Percentiles rank a stretch among this genome's conserved stretches.
phyloP scores from a whole-genome alignment of 2,888 invertebrate genomes.

The Drosophila dives region DNA sequence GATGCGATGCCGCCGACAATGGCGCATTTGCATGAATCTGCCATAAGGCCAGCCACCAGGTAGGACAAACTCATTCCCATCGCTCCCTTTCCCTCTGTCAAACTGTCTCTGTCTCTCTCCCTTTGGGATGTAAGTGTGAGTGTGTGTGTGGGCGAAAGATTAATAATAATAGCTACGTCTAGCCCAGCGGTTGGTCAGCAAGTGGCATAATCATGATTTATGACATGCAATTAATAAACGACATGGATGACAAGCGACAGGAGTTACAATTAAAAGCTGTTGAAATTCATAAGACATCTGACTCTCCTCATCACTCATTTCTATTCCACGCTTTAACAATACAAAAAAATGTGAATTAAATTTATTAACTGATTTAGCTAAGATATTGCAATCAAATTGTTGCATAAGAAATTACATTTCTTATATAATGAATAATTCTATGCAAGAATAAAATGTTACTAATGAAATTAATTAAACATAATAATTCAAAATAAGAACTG shows the following conservation, averaged over 20 bases:
- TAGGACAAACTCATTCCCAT: constrained; percentile 23
- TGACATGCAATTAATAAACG: constrained; percentile 79
- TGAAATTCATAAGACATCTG: constrained; percentile 45
- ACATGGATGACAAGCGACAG: constrained; percentile 45
- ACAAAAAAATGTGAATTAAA: not conserved
- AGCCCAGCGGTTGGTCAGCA: constrained; percentile 75
- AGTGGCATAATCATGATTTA: constrained; percentile 82
- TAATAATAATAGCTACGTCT: constrained; percentile 80
- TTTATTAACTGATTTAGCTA: not conserved
- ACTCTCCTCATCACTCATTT: not conserved
- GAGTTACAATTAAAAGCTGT: constrained; percentile 53
- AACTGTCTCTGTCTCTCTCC: constrained; percentile 1
- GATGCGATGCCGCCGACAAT: constrained; percentile 47
- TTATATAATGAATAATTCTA: not conserved
- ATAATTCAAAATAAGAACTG: not conserved
- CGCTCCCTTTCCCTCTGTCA: not conserved
- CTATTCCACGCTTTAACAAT: constrained; percentile 50
- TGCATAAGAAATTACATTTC: not conserved
- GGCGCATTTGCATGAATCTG: constrained; percentile 67
- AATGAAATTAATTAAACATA: not conserved
- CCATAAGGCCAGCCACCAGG: constrained; percentile 66
- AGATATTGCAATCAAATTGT: not conserved
- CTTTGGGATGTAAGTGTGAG: not conserved
- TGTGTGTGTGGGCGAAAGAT: constrained; percentile 72
- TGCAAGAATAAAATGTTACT: too few species aligned